phyloP scores from a whole-genome alignment of 92 coral and sea anemone species.

The Parazoanthus atlanticus region DNA sequence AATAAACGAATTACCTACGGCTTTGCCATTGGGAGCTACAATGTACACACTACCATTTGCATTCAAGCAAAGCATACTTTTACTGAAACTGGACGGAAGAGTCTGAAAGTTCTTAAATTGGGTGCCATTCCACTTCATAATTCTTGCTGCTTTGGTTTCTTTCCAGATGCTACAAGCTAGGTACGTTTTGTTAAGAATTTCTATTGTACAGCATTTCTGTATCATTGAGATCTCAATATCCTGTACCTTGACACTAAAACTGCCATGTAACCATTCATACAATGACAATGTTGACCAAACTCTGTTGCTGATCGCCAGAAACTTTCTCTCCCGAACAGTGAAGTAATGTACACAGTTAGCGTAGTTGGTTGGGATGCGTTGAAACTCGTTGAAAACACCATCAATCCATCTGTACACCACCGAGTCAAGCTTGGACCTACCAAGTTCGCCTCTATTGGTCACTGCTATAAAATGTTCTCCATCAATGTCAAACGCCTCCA shows the following conservation, averaged over 20 bases:
- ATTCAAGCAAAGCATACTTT: background rate
- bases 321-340: background rate
- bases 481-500: background rate
- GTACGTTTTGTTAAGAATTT: background rate
- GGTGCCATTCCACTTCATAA: background rate
- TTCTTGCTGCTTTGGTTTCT: background rate
- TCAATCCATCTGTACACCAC: background rate
- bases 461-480: background rate
- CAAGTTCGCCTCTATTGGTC: background rate
- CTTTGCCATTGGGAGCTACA: background rate
- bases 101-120: background rate
- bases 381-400: background rate
- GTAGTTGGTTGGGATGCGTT: background rate
- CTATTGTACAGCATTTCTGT: background rate
- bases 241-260: background rate
- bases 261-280: constrained; percentile 3
- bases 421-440: background rate
- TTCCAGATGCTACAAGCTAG: background rate
- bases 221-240: background rate
- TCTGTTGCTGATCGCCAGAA: background rate
- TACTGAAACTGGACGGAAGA: background rate
- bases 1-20: background rate
- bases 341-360: background rate
- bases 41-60: constrained; percentile 1
- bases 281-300: background rate